Base-by-base conservation (phyloP, 1,140 invertebrate genomes). In the Gerris buenoi region DNA sequence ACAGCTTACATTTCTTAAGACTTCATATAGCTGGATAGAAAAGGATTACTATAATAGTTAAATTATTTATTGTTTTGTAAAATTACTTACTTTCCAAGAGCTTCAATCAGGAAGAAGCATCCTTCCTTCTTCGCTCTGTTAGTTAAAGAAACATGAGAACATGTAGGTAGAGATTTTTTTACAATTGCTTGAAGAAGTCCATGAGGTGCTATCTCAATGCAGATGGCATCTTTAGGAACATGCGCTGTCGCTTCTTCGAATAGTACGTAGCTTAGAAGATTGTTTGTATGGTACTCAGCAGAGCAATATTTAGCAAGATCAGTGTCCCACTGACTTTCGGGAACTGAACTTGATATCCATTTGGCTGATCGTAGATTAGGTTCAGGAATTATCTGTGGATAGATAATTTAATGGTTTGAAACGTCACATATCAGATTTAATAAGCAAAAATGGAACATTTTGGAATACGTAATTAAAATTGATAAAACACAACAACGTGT, bases 231-330 rank as follows among this genome's bases (percentile, higher is more conserved):
- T 15, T 74, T 64, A 2, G 84, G 84, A 56, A 86, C 78, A 69
- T 83, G 77, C 33, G 77, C 74, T 27, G 84, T 68, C 14, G 79
- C 83, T 72, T 85, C 82, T 71, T 84, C 77, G 71, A 87, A 86
- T 27, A 84, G 72, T 2, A 86, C 85, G 22, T 82, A 80, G 22
- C 70, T 75, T 26, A 85, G 77, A 15, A 88, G 76, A 73, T 88
- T 88, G 76, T 87, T 86, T 14, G 85, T 83, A 72, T 85, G 83
- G 71, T 88, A 88, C 23, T 82, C 82, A 18, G 85, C 80, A 5
- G 84, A 86, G 2, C 82, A 83, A 57, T 73, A 76, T 60, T 79
- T 73, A 0, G 83, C 82, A 27, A 81, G 67, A 0, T 79, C 75
- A 14, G 77, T 65, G 10, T 71, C 61, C 74, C 74, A 74, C 25